Evolutionary conservation across 2,888 invertebrate genomes (phyloP), one percentile per base, ranked within the genome.

Genomic region (Hypsopygia costalis): DNA sequence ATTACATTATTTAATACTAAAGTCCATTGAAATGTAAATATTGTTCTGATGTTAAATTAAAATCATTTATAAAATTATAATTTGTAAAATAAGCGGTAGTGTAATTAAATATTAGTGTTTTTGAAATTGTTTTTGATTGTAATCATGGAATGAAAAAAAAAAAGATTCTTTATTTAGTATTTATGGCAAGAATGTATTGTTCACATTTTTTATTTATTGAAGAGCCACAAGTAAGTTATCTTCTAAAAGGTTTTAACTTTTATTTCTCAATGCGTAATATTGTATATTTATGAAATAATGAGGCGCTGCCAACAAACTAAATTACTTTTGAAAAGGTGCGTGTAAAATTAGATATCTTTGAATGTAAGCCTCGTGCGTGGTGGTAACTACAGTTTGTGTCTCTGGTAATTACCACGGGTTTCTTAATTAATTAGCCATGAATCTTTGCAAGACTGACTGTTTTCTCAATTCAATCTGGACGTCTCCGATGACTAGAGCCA

Each of bases 41-140:
- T 16, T 16, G 16, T 16, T 16, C 16, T 4, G 16, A 16, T 16
- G 3, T 16, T 16, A 16, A 3, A 2, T 16, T 16, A 16, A 4
- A 16, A 16, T 16, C 16, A 16, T 16, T 16, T 16, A 43, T 40
- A 46, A 40, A 36, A 43, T 51, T 50, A 43, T 45, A 36, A 36
- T 49, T 51, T 46, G 44, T 48, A 33, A 47, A 49, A 39, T 54
- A 53, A 45, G 44, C 46, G 36, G 44, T 52, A 43, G 41, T 55
- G 45, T 63, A 57, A 58, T 54, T 52, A 52, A 58, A 50, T 54
- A 47, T 55, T 58, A 51, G 45, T 36, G 20, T 55, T 67, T 63
- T 68, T 55, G 47, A 48, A 58, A 25, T 25, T n/a, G 25, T 25
- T 25, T 25, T 25, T 25, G 1, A 25, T 6, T 1, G 25, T 25